A percentile compares a stretch with the other conserved stretches of the same genome.
These are phyloP conservation scores for Melanostoma mellinum DNA, from an alignment of 2,888 invertebrate genomes.

Conservation along the genomic window DNA sequence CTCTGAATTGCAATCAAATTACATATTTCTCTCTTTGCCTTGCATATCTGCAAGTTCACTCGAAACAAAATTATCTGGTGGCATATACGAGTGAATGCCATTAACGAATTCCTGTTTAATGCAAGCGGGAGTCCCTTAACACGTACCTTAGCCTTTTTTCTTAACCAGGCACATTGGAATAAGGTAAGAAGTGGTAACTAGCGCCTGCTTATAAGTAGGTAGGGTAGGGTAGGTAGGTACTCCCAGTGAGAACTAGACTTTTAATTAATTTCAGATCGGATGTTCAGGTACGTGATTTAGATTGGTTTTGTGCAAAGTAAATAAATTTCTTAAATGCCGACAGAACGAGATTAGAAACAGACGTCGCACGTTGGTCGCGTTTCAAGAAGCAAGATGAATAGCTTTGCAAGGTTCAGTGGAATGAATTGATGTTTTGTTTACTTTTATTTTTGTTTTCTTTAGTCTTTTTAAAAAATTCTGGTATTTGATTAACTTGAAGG, in stretches of 20 bases:
- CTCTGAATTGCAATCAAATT: too few species aligned
- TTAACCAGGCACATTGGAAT: too few species aligned
- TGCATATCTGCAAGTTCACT: too few species aligned
- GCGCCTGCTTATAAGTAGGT: slow-evolving; percentile 16
- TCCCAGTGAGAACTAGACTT: slow-evolving; percentile 54
- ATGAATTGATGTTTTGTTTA: slow-evolving; percentile 1
- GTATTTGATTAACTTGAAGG: slow-evolving; percentile 50
- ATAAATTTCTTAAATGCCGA: slow-evolving; percentile 65
- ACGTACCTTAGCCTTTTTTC: too few species aligned
- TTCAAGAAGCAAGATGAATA: slow-evolving; percentile 16
- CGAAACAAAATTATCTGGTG: too few species aligned
- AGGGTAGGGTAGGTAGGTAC: too few species aligned
- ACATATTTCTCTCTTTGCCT: too few species aligned
- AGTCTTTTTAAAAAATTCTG: slow-evolving; percentile 36
- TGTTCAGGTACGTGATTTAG: slow-evolving; percentile 54
- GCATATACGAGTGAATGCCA: too few species aligned
- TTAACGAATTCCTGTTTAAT: too few species aligned
- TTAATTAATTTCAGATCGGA: slow-evolving; percentile 68
- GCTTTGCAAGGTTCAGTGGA: background rate
- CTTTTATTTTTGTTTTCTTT: slow-evolving; percentile 5
- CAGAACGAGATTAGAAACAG: slow-evolving; percentile 65
- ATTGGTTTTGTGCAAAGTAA: slow-evolving; percentile 43
- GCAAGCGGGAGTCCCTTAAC: too few species aligned
- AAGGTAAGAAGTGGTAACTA: background rate
- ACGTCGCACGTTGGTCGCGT: slow-evolving; percentile 48